Evolutionary conservation across 1,140 invertebrate species (phyloP).

Genomic region (Drosophila melanica): DNA sequence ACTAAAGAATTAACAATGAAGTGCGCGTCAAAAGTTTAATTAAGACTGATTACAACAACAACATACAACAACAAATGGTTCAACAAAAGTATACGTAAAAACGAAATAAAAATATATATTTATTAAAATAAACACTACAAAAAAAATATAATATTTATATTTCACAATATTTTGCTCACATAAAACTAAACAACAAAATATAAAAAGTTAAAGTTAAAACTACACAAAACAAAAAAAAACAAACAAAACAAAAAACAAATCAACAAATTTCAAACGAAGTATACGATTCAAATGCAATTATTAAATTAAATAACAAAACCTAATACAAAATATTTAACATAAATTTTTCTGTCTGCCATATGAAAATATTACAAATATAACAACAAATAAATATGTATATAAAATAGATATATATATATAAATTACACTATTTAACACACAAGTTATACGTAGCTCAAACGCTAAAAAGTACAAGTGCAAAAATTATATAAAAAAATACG

Average conservation of each 20-base stretch:
- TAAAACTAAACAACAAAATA: constrained; percentile 49
- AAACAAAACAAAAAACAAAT: constrained; percentile 53
- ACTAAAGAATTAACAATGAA: constrained; percentile 44
- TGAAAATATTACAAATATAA: constrained; percentile 52
- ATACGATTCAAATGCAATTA: constrained; percentile 83
- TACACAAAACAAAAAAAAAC: constrained; percentile 25
- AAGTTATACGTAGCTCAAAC: constrained; percentile 73
- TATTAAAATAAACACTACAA: constrained; percentile 55
- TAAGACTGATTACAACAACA: constrained; percentile 68
- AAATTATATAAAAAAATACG: too few species aligned
- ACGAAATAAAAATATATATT: constrained; percentile 68
- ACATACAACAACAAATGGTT: constrained; percentile 73
- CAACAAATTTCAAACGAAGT: constrained; percentile 75
- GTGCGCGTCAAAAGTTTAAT: constrained; percentile 60
- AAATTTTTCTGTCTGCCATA: constrained; percentile 60
- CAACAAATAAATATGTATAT: constrained; percentile 28
- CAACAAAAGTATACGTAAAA: constrained; percentile 83
- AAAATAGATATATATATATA: constrained; percentile 33
- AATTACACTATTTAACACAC: constrained; percentile 51
- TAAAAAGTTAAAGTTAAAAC: constrained; percentile 53
- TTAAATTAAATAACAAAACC: constrained; percentile 71
- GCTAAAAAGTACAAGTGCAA: constrained; percentile 78
- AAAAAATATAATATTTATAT: constrained; percentile 57
- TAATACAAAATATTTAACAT: constrained; percentile 45
- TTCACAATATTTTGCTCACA: constrained; percentile 76